Base-by-base conservation (phyloP, 2,888 invertebrate species). In the Perizoma flavofasciatum region DNA sequence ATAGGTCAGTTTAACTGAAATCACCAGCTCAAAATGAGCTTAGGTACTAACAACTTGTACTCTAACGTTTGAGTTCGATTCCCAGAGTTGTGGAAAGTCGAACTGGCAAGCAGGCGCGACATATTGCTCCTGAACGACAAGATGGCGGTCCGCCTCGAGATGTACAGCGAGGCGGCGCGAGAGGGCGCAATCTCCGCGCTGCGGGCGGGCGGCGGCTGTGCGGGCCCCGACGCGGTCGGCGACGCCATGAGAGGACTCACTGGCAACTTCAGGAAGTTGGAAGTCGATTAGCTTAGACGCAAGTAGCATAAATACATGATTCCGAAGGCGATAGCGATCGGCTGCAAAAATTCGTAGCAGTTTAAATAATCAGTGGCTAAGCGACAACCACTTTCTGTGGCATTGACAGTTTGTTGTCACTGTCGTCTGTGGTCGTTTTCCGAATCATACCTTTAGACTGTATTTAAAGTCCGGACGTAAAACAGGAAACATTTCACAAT, bases 151-250 rank as follows among this genome's bases (percentile, higher is more conserved):
- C 89, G 93, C 0, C 87, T 95, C 60, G 95, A 95, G 70, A 86
- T 95, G 82, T 96, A 95, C 84, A 95, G 95, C 63, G 93, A 94
- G 47, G 94, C 95, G 67, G 95, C 95, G 40, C 91, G 95, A 69
- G 95, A 95, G 79, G 96, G 96, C 45, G 95, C 96, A 0, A 94
- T 96, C 4, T 96, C 96, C 0, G 96, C 96, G 0, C 81, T 96
- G 49, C 94, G 94, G 64, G 82, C 94, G 34, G 93, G 93, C 51
- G 92, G 88, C 50, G 92, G 88, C 0, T 92, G 93, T 74, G 94
- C 95, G 55, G 93, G 94, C 47, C 94, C 94, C 49, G 94, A 95
- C 51, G 91, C 94, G 0, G 94, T 95, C 32, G 94, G 94, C 5
- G 95, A 96, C 78, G 93, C 95, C 35, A 91, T 94, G 81, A 92